phyloP scores from a whole-genome alignment of 2,888 invertebrate species.

The Euplagia quadripunctaria region DNA sequence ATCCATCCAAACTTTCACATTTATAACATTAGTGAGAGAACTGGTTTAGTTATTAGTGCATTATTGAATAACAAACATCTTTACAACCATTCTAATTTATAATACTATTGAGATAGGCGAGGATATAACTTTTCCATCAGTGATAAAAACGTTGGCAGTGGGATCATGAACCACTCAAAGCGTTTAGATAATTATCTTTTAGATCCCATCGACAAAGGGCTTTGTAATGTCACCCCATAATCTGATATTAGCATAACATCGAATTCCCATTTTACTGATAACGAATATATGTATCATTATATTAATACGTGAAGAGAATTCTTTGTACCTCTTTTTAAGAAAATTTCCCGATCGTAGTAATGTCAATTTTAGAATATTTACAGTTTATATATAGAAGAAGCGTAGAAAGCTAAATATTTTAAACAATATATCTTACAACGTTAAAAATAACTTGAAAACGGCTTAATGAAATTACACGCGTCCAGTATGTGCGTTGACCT shows the following conservation, averaged over 20 bases:
- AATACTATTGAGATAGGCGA: background rate
- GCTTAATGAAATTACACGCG: too few relatives aligned
- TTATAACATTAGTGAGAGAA: too few relatives aligned
- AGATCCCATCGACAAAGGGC: conserved; percentile 17
- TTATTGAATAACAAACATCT: background rate
- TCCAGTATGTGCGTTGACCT: too few relatives aligned
- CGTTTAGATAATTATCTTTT: conserved; percentile 13
- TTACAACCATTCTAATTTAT: background rate
- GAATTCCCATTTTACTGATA: conserved; percentile 12
- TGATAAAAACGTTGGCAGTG: conserved; percentile 5
- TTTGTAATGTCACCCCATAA: conserved; percentile 8
- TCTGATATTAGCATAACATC: conserved; percentile 10
- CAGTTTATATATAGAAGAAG: too few relatives aligned
- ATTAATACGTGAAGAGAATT: too few relatives aligned
- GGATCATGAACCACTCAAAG: conserved; percentile 15
- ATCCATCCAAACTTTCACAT: too few relatives aligned
- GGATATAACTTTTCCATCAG: conserved; percentile 2
- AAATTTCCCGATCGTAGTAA: too few relatives aligned
- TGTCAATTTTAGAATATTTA: too few relatives aligned
- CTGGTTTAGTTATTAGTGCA: background rate
- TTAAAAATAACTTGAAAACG: too few relatives aligned
- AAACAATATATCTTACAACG: too few relatives aligned
- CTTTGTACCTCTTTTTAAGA: too few relatives aligned
- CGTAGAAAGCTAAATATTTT: too few relatives aligned
- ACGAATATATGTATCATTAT: background rate